These are phyloP conservation scores for Erinaceus europaeus DNA, from an alignment of 2,113 vertebrate genomes.

Conservation along the genomic window DNA sequence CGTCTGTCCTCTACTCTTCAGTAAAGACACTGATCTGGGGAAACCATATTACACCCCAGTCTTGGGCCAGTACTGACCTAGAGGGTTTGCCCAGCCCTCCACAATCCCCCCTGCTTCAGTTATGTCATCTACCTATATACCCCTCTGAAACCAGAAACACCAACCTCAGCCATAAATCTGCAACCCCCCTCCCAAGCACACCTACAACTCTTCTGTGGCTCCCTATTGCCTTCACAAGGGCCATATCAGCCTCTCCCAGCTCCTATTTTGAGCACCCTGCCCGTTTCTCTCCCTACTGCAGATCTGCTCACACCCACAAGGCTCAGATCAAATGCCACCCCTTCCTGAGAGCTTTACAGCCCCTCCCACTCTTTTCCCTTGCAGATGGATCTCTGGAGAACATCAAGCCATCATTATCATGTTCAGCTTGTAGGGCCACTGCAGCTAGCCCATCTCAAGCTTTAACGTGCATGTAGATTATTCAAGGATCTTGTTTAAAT, in stretches of 20 bases:
- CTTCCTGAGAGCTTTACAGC: neutral
- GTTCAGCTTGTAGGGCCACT: neutral
- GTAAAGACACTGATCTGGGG: neutral
- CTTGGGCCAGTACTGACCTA: neutral
- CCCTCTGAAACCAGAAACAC: neutral
- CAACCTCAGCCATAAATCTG: neutral
- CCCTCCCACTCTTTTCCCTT: neutral
- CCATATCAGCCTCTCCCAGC: neutral
- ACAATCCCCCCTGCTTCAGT: no score
- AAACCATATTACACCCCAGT: rapidly evolving
- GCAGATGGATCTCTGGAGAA: neutral
- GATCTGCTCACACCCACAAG: neutral
- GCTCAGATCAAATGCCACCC: neutral
- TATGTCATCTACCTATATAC: neutral
- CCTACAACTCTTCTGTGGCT: neutral
- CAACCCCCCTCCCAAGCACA: neutral
- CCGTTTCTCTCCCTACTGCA: neutral
- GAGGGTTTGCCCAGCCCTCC: neutral
- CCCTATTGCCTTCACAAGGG: neutral
- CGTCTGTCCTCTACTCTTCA: neutral
- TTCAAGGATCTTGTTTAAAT: neutral
- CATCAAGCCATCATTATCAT: neutral
- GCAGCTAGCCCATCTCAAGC: neutral
- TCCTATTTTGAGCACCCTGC: neutral
- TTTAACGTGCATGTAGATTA: neutral